Conservation (phyloP, 2,797 vertebrate genomes). For the Amblyraja radiata region DNA sequence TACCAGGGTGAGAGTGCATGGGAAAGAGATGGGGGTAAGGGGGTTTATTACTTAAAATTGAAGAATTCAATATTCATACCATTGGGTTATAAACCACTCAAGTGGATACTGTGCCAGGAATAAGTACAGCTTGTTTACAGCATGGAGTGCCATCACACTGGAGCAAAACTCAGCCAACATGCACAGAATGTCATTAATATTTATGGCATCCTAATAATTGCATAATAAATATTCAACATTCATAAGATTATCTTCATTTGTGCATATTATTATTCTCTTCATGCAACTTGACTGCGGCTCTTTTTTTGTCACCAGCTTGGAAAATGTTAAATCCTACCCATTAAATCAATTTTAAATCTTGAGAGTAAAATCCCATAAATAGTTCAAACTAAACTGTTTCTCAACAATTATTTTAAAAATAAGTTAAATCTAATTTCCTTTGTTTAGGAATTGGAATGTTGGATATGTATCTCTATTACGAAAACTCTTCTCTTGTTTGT, state of each 20-base stretch:
- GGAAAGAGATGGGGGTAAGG: too few species aligned
- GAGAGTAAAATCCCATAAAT: background rate
- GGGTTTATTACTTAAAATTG: too few species aligned
- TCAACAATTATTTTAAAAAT: background rate
- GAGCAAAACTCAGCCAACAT: background rate
- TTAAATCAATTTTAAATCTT: background rate
- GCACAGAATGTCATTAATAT: conserved; percentile 1
- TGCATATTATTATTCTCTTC: background rate
- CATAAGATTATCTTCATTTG: conserved; percentile 20
- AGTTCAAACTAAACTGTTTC: background rate
- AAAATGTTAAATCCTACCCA: background rate
- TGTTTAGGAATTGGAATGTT: background rate
- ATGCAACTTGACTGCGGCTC: background rate
- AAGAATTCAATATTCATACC: too few species aligned
- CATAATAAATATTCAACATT: conserved; percentile 26
- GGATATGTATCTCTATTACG: too few species aligned
- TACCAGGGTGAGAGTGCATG: too few species aligned
- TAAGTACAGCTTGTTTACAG: background rate
- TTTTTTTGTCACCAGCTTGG: background rate
- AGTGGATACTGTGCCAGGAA: background rate
- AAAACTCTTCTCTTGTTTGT: too few species aligned
- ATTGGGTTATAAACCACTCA: too few species aligned
- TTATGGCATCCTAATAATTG: background rate
- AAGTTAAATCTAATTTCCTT: background rate
- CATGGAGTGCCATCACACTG: background rate